These are phyloP conservation scores for Marasmarcha lunaedactyla DNA, from an alignment of 2,888 invertebrate species.

Conservation along the genomic window DNA sequence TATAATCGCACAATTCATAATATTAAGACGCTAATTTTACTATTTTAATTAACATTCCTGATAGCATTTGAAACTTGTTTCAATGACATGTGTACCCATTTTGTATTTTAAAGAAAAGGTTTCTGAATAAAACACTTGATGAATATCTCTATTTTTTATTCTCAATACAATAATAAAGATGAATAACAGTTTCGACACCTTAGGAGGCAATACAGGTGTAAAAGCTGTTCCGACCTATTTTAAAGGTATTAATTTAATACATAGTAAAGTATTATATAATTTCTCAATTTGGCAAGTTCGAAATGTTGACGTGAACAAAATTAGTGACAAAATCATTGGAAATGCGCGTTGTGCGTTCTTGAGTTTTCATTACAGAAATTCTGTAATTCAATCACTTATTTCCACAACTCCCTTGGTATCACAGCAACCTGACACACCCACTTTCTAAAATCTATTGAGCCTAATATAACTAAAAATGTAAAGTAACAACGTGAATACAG, in stretches of 20 bases:
- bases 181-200: conserved; percentile 57
- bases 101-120: conserved; percentile 8
- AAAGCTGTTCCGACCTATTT: conserved; percentile 38
- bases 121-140: conserved; percentile 27
- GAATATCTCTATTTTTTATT: conserved; percentile 60
- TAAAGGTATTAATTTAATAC: conserved; percentile 5
- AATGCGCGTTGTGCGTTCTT: conserved; percentile 9
- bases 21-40: too few species aligned
- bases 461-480: conserved; percentile 24
- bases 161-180: conserved; percentile 57
- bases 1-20: too few species aligned
- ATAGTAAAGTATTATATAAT: conserved; percentile 15
- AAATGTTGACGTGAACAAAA: conserved; percentile 2
- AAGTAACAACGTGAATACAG: conserved; percentile 3
- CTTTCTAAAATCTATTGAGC: conserved; percentile 45
- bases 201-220: conserved; percentile 46
- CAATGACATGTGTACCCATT: conserved; percentile 8
- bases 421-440: conserved; percentile 48
- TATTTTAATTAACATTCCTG: too few species aligned
- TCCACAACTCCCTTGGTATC: conserved; percentile 47
- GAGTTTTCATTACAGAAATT: conserved; percentile 12
- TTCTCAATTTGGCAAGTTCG: conserved; percentile 21
- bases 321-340: conserved; percentile 2
- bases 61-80: not conserved
- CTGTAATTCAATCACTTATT: conserved; percentile 27